Percentiles rank a stretch among this genome's conserved stretches.
phyloP scores from a whole-genome alignment of 2,888 invertebrate genomes.

The Rotaria sp. region DNA sequence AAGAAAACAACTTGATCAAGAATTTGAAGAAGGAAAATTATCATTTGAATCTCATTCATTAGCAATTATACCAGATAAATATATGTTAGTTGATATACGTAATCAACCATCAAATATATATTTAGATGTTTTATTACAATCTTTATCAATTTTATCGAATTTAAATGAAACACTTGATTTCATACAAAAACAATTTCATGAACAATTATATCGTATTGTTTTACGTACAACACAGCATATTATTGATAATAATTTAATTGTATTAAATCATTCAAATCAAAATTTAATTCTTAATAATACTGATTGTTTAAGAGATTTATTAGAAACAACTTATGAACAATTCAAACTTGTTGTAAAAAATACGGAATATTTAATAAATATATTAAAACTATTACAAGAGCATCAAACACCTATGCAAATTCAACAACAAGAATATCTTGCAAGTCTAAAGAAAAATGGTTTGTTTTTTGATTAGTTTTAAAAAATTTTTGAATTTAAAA shows the following conservation, averaged over 20 bases:
- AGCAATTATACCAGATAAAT: slow-evolving; percentile 4
- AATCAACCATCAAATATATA: not conserved
- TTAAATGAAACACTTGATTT: not conserved
- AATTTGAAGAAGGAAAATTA: slow-evolving; percentile 3
- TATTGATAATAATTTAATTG: not conserved
- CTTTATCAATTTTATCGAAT: not conserved
- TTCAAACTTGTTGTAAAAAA: slow-evolving; percentile 3
- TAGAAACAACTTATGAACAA: slow-evolving; percentile 10
- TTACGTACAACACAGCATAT: slow-evolving; percentile 3
- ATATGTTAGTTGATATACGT: slow-evolving; percentile 6
- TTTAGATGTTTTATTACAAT: not conserved
- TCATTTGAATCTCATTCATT: not conserved
- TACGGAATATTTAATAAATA: not conserved
- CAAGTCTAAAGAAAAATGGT: not conserved
- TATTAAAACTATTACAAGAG: not conserved
- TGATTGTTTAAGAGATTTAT: slow-evolving; percentile 15
- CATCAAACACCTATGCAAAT: not conserved
- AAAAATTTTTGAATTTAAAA: no score
- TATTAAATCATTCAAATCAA: not conserved
- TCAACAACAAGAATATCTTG: not conserved
- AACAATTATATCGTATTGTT: not conserved
- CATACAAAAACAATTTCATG: not conserved
- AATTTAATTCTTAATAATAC: not conserved
- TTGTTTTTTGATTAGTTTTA: not conserved
- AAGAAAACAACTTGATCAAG: slow-evolving; percentile 11